A percentile compares a stretch with the other conserved stretches of the same genome.
Evolutionary conservation across 2,113 vertebrate species (phyloP).

Genomic region (Tupaia chinensis): DNA sequence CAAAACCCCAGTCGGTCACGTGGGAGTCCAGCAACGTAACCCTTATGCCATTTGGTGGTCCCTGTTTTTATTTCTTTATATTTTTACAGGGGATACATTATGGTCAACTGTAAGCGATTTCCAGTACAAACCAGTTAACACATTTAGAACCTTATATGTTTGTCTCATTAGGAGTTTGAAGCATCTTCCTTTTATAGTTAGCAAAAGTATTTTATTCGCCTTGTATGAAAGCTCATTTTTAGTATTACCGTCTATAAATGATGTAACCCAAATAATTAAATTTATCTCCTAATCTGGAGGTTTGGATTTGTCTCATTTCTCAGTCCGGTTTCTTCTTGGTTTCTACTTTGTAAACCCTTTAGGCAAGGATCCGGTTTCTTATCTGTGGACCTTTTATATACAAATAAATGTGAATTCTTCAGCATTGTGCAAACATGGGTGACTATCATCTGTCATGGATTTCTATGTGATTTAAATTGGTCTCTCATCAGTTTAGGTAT

Average conservation of each 20-base stretch:
- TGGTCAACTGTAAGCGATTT: background rate
- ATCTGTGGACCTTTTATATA: background rate
- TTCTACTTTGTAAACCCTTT: background rate
- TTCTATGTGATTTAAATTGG: background rate
- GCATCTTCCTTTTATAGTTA: background rate
- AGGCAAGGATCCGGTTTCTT: background rate
- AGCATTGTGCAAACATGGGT: background rate
- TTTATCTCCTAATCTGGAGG: background rate
- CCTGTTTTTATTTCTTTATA: background rate
- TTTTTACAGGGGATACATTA: background rate
- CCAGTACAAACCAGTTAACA: background rate
- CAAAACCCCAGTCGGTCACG: too few relatives aligned
- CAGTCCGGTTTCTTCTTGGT: background rate
- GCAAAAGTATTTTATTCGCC: background rate
- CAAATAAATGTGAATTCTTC: background rate
- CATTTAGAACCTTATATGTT: background rate
- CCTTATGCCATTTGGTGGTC: too few relatives aligned
- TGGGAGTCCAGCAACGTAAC: too few relatives aligned
- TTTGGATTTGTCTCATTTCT: background rate
- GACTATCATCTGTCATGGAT: background rate
- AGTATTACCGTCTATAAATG: background rate
- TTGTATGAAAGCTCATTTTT: slow-evolving; percentile 37
- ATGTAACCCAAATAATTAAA: background rate
- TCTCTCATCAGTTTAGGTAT: background rate
- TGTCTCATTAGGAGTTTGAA: background rate